Base-by-base conservation (phyloP, 2,888 invertebrate genomes). In the Tetrapedia diversipes region DNA sequence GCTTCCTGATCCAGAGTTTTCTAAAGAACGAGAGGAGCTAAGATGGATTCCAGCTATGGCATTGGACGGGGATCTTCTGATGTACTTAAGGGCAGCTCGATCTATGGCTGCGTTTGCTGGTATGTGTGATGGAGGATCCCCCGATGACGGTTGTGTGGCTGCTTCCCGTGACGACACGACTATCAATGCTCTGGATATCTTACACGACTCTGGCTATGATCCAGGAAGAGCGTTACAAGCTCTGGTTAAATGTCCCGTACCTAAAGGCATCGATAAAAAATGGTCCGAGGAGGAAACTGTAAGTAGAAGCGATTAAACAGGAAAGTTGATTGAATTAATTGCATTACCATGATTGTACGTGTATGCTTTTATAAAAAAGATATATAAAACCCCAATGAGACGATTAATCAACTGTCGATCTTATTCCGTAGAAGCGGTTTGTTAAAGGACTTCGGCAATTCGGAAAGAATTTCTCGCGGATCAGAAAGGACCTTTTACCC, bases 21-120 rank as follows among this genome's bases (percentile, higher is more conserved):
- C 92, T 77, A 94, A 94, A 88, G 93, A 93, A 81, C 92, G 96
- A 85, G 99, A 99, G 93, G 98, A 98, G 92, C 93, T 98, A 92
- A 94, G 97, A 93, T 99, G 99, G 99, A 94, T 97, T 92, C 98
- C 99, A 77, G 97, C 97, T 86, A 96, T 98, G 93, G 95, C 97
- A 86, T 94, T 96, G 89, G 99, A 99, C 93, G 96, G 97, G 87
- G 98, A 99, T 93, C 95, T 99, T 92, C 95, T 98, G 91, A 98
- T 99, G 98, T 99, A 98, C 94, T 95, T 99, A 92, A 94, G 98
- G 89, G 99, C 98, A 87, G 98, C 98, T 85, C 95, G 98, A 89
- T 98, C 98, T 79, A 98, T 99, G 97, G 98, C 99, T 91, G 98
- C 98, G 75, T 99, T 99, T 93, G 98, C 98, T 82, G 98, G 98